phyloP scores from a whole-genome alignment of 2,888 invertebrate genomes.

The Aphodius sticticus region DNA sequence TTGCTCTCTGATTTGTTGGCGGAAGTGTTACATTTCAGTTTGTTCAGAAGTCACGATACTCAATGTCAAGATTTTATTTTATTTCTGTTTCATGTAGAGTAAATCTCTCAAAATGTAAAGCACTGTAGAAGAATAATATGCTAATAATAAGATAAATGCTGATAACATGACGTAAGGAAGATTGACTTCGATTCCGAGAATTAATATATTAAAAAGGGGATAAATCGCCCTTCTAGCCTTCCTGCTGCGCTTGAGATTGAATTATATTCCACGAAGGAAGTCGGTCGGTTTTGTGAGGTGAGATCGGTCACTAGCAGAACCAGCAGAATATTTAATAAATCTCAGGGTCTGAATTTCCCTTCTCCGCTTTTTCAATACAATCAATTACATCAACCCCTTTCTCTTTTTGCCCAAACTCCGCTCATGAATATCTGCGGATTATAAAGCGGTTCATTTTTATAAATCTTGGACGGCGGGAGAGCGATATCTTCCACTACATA shows the following conservation, averaged over 20 bases:
- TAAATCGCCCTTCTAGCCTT: constrained; percentile 7
- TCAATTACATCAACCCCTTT: constrained; percentile 22
- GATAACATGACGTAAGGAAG: no score
- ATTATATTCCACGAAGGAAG: constrained; percentile 20
- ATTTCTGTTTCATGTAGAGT: no score
- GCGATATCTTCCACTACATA: background rate
- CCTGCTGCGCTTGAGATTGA: constrained; percentile 21
- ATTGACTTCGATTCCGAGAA: no score
- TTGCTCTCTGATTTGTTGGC: no score
- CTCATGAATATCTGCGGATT: constrained; percentile 22
- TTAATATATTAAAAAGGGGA: constrained; percentile 7
- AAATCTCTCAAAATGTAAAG: no score
- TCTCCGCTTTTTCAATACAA: constrained; percentile 21
- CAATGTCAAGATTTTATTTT: background rate
- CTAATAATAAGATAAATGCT: no score
- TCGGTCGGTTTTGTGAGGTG: background rate
- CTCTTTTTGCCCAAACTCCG: constrained; percentile 7
- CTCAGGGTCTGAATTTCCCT: constrained; percentile 6
- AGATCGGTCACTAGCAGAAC: constrained; percentile 11
- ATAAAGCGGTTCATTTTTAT: constrained; percentile 20
- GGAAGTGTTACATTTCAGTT: background rate
- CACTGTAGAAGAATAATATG: no score
- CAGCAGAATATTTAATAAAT: constrained; percentile 22
- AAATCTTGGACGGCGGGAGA: background rate
- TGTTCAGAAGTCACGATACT: background rate